phyloP scores from a whole-genome alignment of 2,113 vertebrate species.

The Spilogale gracilis region DNA sequence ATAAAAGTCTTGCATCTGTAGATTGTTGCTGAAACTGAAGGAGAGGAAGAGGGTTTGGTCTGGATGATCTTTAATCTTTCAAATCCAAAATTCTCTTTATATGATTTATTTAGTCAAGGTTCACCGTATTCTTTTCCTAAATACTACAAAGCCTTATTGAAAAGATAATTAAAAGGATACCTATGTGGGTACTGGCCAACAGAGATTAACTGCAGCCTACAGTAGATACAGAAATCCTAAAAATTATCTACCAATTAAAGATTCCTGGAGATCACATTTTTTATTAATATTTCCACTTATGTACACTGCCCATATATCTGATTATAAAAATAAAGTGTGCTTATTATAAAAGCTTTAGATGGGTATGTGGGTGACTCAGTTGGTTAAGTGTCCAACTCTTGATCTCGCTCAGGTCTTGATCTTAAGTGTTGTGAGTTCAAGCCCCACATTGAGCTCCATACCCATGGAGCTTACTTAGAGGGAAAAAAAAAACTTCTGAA shows the following conservation, averaged over 20 bases:
- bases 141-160: neutral
- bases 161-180: slow-evolving; percentile 22
- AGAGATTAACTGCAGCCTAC: neutral
- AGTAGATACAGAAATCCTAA: neutral
- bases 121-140: slow-evolving; percentile 34
- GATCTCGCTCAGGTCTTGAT: neutral
- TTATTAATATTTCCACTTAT: slow-evolving; percentile 45
- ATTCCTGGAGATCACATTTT: neutral
- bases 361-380: neutral
- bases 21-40: slow-evolving; percentile 35
- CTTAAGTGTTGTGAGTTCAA: neutral
- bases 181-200: neutral
- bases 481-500: neutral
- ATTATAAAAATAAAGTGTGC: slow-evolving; percentile 24
- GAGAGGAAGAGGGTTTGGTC: neutral
- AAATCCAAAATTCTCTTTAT: slow-evolving; percentile 54
- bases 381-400: neutral
- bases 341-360: neutral
- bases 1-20: neutral
- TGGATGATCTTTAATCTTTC: neutral
- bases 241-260: neutral
- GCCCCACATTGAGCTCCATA: neutral
- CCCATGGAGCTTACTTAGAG: neutral
- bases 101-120: slow-evolving; percentile 52
- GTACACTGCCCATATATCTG: neutral